Percentiles rank a stretch among this genome's conserved stretches.
Evolutionary conservation across 2,888 invertebrate species (phyloP).

Genomic region (Torymus texanus): DNA sequence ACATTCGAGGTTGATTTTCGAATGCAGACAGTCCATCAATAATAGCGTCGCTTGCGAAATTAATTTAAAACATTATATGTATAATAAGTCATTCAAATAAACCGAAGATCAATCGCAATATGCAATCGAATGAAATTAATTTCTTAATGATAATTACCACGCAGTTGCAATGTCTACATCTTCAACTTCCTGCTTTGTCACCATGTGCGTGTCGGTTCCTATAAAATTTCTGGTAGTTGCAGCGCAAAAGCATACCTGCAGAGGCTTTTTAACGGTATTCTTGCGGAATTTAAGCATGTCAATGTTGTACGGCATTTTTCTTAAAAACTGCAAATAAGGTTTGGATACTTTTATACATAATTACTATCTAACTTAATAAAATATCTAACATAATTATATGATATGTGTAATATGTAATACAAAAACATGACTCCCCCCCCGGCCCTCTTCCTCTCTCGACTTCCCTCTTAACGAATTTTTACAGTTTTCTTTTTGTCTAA

Average conservation of each 20-base stretch:
- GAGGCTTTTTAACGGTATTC: not conserved
- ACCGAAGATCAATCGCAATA: not conserved
- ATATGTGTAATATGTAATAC: too few relatives aligned
- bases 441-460: too few relatives aligned
- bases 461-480: too few relatives aligned
- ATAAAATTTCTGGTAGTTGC: constrained; percentile 32
- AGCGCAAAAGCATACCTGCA: constrained; percentile 36
- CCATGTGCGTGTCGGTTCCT: not conserved
- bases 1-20: not conserved
- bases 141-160: constrained; percentile 16
- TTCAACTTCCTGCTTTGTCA: constrained; percentile 14
- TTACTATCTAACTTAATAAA: too few relatives aligned
- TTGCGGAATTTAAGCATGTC: not conserved
- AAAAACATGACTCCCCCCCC: too few relatives aligned
- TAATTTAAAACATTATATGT: not conserved
- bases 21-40: not conserved
- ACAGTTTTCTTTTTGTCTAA: too few relatives aligned
- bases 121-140: not conserved
- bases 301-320: too few relatives aligned
- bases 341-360: too few relatives aligned
- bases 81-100: not conserved
- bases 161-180: constrained; percentile 17
- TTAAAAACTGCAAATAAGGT: too few relatives aligned
- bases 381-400: too few relatives aligned
- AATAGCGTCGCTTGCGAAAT: constrained; percentile 18